Conservation (phyloP, 2,888 invertebrate genomes). For the Caenorhabditis sp. region DNA sequence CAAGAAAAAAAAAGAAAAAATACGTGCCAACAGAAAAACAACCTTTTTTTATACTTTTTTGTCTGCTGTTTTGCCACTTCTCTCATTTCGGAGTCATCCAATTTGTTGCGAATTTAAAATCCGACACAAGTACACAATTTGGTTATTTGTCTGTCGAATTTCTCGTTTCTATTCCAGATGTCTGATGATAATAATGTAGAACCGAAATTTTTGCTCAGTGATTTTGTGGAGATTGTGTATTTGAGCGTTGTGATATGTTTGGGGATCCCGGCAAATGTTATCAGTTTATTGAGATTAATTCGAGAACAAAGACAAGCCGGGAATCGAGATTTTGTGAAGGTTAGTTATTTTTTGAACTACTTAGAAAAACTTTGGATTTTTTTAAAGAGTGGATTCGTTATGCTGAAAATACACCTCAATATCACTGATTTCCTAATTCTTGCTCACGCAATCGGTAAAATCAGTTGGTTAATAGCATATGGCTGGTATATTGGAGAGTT, state of each 20-base stretch:
- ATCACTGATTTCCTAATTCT: constrained; percentile 65
- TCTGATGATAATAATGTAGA: constrained; percentile 8
- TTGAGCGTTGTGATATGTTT: constrained; percentile 57
- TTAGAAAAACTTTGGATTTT: no score
- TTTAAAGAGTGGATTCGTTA: constrained; percentile 64
- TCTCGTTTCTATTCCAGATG: not conserved
- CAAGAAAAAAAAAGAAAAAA: no score
- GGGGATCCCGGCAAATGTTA: constrained; percentile 64
- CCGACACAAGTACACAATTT: not conserved
- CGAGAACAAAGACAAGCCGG: constrained; percentile 43
- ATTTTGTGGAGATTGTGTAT: constrained; percentile 68
- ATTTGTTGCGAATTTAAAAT: constrained; percentile 4
- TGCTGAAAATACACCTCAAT: constrained; percentile 68
- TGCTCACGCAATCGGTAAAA: constrained; percentile 60
- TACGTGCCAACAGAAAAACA: constrained; percentile 14
- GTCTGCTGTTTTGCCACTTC: constrained; percentile 11
- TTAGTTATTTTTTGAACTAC: constrained; percentile 18
- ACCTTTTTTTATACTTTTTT: constrained; percentile 15
- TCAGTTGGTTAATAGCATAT: constrained; percentile 67
- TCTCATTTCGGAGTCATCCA: not conserved
- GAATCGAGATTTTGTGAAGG: constrained; percentile 59
- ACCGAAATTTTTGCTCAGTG: constrained; percentile 59
- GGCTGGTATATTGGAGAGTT: constrained; percentile 63
- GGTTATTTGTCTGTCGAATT: not conserved
- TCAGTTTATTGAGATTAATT: constrained; percentile 58